A percentile compares a stretch with the other conserved stretches of the same genome.
Evolutionary conservation across 2,888 invertebrate genomes (phyloP).

Genomic region (Drosophila birchii): DNA sequence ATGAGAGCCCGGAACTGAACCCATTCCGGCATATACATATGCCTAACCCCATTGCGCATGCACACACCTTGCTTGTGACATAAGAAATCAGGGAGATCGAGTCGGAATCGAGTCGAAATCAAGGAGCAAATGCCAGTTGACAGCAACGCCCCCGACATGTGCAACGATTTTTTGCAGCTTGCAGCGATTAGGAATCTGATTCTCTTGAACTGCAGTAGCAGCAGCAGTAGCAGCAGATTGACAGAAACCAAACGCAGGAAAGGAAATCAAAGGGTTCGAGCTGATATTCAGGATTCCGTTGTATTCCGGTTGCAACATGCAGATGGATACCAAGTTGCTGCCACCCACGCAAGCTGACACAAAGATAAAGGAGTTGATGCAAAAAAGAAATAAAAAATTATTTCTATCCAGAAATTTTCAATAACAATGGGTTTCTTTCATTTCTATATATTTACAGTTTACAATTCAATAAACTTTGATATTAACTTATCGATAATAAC

Average conservation of each 20-base stretch:
- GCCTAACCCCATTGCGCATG: slow-evolving; percentile 65
- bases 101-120: slow-evolving; percentile 64
- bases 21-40: slow-evolving; percentile 3
- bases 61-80: slow-evolving; percentile 62
- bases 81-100: slow-evolving; percentile 34
- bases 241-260: slow-evolving; percentile 13
- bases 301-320: slow-evolving; percentile 3
- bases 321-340: slow-evolving; percentile 23
- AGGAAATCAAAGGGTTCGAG: slow-evolving; percentile 7
- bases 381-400: not conserved
- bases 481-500: no score
- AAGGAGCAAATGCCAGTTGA: slow-evolving; percentile 70
- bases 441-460: no score
- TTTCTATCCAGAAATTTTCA: not conserved
- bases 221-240: not conserved
- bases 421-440: not conserved
- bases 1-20: slow-evolving; percentile 44
- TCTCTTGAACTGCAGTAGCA: not conserved
- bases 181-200: slow-evolving; percentile 33
- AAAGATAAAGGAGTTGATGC: not conserved
- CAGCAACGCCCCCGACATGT: slow-evolving; percentile 75
- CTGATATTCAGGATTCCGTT: slow-evolving; percentile 1
- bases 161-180: slow-evolving; percentile 61
- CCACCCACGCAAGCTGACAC: slow-evolving; percentile 5
- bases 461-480: no score